A percentile compares a stretch with the other conserved stretches of the same genome.
Conservation (phyloP, 2,113 vertebrate species). For the Epinephelus lanceolatus region DNA sequence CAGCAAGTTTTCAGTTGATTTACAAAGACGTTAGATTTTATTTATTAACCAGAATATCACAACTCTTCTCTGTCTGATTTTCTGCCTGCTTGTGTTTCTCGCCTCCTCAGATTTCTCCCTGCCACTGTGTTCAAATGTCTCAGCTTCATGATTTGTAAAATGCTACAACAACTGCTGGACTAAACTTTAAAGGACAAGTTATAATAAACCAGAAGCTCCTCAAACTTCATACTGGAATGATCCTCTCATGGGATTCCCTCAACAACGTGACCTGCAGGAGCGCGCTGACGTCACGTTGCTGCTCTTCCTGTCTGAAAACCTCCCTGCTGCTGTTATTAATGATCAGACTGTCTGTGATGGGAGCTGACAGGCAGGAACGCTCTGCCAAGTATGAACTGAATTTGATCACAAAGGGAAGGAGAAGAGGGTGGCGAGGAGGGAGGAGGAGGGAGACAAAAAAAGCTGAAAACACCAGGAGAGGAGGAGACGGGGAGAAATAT, state of each 20-base stretch:
- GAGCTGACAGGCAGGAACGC: slow-evolving; percentile 36
- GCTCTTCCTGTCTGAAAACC: slow-evolving; percentile 18
- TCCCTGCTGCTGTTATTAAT: slow-evolving; percentile 28
- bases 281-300: not conserved
- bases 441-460: not conserved
- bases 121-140: too few relatives aligned
- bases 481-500: not conserved
- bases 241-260: not conserved
- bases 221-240: too few relatives aligned
- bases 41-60: not conserved
- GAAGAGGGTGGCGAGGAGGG: not conserved
- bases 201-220: not conserved
- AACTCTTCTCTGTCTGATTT: not conserved
- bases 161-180: not conserved
- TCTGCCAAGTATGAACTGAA: slow-evolving; percentile 41
- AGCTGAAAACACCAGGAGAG: slow-evolving; percentile 1
- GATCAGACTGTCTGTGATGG: slow-evolving; percentile 31
- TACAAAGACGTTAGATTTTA: not conserved
- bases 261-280: slow-evolving; percentile 1
- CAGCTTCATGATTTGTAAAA: not conserved
- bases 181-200: not conserved
- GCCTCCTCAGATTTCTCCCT: not conserved
- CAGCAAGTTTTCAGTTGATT: not conserved
- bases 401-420: slow-evolving; percentile 32
- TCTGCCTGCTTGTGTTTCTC: not conserved